Base-by-base conservation (phyloP, 2,888 invertebrate genomes). In the Galeruca laticollis region DNA sequence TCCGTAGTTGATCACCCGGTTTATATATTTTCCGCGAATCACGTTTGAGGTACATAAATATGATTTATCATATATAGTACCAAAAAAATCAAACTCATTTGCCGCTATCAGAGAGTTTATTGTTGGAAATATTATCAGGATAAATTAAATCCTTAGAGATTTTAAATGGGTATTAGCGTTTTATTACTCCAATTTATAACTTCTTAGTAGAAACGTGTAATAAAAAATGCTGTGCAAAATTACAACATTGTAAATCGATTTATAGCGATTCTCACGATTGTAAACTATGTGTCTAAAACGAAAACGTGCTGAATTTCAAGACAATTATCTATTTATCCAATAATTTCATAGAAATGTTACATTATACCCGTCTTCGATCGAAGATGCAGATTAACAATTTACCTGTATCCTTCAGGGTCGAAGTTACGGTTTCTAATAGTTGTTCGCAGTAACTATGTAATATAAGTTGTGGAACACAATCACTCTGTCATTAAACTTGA, bases 281-380 rank as follows among this genome's bases (percentile, higher is more conserved):
- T 31, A 54, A n/a, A 26, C 26, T 26, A 11, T 52, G 26, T 10
- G 26, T 21, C 26, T n/a, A 52, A 21, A 52, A 26, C 52, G 52
- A 52, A 52, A 52, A 52, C 52, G 52, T 52, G 52, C 52, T 52
- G 52, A 51, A 21, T 52, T 51, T 52, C 13, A n/a, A 52, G 52
- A 52, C 52, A 52, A 21, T 52, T 52, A 21, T 21, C 21, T 21
- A 13, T 52, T 31, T 26, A 54, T 54, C 54, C n/a, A n/a, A 31
- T 26, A 54, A 54, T 54, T 54, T 54, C 13, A 26, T 26, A 54
- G 31, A 54, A 26, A 31, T 26, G 31, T 26, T 21, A 21, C 51
- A 21, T 51, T 51, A 51, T 5, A 51, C 21, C 51, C 20, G 51
- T 51, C 18, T 20, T 13, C 15, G 15, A 54, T 31, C 21, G 4